phyloP scores from a whole-genome alignment of 2,113 vertebrate genomes.

The Lepus timidus region DNA sequence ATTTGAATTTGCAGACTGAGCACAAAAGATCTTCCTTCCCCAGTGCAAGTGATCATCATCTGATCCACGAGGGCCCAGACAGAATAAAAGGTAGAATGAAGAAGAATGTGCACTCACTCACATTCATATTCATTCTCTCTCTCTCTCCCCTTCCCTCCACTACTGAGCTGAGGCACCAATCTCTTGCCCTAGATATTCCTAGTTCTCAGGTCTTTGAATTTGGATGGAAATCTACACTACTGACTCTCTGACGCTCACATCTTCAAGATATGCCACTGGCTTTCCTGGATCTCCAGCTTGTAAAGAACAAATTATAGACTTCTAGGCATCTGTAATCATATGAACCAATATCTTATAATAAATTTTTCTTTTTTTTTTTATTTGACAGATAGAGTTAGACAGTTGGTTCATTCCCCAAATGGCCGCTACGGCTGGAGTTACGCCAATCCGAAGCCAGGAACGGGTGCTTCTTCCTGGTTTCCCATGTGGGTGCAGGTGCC shows the following conservation, averaged over 20 bases:
- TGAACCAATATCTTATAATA: background rate
- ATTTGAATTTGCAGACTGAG: background rate
- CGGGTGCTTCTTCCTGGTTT: no score
- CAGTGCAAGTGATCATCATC: background rate
- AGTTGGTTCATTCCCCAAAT: no score
- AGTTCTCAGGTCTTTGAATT: background rate
- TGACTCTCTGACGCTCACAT: background rate
- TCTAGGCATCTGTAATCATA: background rate
- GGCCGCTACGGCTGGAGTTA: no score
- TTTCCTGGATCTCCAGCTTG: background rate
- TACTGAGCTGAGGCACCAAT: background rate
- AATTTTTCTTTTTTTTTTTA: background rate
- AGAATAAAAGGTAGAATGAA: background rate
- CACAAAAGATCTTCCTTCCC: background rate
- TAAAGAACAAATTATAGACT: background rate
- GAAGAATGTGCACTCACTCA: background rate
- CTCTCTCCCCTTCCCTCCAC: background rate
- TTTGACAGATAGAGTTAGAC: no score
- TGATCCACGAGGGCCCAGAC: background rate
- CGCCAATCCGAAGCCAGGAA: no score
- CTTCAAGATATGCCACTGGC: background rate
- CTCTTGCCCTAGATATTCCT: background rate
- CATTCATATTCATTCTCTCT: no score
- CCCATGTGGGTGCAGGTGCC: no score
- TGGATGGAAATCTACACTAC: background rate